Conservation (phyloP, 2,113 vertebrate genomes). For the Podarcis raffonei region DNA sequence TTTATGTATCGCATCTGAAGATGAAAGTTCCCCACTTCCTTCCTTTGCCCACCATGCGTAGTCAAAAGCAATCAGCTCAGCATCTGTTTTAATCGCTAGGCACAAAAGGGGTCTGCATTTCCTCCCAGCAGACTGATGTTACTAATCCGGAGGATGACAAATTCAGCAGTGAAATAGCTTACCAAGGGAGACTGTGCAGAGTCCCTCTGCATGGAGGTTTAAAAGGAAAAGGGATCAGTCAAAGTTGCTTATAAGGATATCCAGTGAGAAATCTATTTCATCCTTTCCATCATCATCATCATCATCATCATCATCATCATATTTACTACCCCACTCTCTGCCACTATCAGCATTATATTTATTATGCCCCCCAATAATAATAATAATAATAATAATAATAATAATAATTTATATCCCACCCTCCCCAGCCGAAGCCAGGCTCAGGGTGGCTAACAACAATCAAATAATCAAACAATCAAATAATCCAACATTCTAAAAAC, state of each 20-base stretch:
- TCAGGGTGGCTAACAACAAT: too few species aligned
- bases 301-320: neutral
- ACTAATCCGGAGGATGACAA: neutral
- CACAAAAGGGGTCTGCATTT: neutral
- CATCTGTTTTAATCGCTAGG: neutral
- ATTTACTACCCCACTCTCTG: too few species aligned
- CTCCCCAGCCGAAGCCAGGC: too few species aligned
- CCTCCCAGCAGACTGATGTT: neutral
- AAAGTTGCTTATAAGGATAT: neutral
- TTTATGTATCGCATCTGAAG: neutral
- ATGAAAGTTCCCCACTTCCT: slow-evolving; percentile 13
- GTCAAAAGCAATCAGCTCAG: neutral
- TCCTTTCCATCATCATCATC: neutral
- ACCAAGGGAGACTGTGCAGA: neutral
- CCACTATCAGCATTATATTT: too few species aligned
- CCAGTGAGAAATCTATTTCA: neutral
- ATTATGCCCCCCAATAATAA: too few species aligned
- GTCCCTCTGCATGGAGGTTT: neutral
- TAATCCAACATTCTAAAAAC: too few species aligned
- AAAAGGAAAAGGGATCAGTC: neutral
- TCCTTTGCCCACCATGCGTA: slow-evolving; percentile 4
- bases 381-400: too few species aligned
- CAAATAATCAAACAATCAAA: too few species aligned
- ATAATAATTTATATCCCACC: too few species aligned
- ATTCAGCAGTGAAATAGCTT: neutral